phyloP scores from a whole-genome alignment of 2,888 invertebrate species.

The Microplitis deprimator region DNA sequence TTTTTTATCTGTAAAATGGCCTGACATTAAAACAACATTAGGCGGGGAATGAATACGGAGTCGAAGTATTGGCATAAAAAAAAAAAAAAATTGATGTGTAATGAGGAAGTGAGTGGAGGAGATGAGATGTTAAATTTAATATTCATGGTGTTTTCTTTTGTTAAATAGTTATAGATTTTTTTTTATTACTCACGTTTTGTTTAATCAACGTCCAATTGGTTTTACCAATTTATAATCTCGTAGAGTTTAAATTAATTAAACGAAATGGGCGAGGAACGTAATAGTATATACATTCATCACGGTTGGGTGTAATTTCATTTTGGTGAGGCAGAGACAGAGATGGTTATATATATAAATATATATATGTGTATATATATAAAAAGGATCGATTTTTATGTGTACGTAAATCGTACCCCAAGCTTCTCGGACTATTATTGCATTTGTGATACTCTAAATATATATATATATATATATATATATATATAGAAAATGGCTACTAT shows the following conservation, averaged over 20 bases:
- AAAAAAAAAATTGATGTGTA: too few species aligned
- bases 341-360: neutral
- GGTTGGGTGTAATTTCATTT: slow-evolving; percentile 41
- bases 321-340: slow-evolving; percentile 24
- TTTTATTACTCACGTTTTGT: neutral
- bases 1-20: neutral
- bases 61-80: too few species aligned
- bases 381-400: slow-evolving; percentile 29
- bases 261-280: slow-evolving; percentile 2
- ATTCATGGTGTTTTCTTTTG: neutral
- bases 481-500: too few species aligned
- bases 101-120: too few species aligned
- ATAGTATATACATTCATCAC: slow-evolving; percentile 26
- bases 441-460: slow-evolving; percentile 27
- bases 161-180: neutral
- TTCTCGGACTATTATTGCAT: slow-evolving; percentile 25
- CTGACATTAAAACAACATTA: slow-evolving; percentile 2
- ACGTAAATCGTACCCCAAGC: slow-evolving; percentile 37
- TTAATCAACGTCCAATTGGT: slow-evolving; percentile 35
- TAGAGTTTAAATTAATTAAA: slow-evolving; percentile 22
- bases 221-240: slow-evolving; percentile 37
- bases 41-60: too few species aligned
- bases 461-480: slow-evolving; percentile 22
- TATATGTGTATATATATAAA: neutral
- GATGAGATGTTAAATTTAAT: neutral